Conservation (phyloP, 2,797 vertebrate species). For the Bradypodion pumilum region DNA sequence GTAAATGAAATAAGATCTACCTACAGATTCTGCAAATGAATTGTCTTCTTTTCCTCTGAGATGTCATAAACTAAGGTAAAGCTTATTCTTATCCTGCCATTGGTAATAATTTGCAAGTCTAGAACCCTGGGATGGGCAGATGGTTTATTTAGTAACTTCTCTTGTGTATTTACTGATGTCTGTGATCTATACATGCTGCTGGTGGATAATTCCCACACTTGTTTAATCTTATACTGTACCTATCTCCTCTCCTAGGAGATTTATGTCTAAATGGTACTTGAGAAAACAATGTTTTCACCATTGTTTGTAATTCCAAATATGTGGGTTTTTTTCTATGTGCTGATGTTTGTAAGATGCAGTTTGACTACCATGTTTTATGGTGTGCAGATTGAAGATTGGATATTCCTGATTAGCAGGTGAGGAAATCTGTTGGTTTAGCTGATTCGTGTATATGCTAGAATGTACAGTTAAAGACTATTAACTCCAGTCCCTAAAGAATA, state of each 20-base stretch:
- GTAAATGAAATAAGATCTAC: neutral
- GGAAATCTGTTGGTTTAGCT: constrained; percentile 36
- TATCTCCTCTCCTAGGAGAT: neutral
- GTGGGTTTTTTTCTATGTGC: too few relatives aligned
- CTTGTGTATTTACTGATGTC: neutral
- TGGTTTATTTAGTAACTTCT: neutral
- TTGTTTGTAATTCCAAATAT: too few relatives aligned
- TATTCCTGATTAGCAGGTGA: neutral
- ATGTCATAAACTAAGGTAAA: too few relatives aligned
- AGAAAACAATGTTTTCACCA: neutral
- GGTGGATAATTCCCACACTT: too few relatives aligned
- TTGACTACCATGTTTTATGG: neutral
- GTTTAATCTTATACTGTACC: neutral
- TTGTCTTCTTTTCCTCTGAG: neutral
- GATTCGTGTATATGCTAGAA: neutral
- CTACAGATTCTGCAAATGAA: neutral
- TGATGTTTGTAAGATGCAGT: neutral
- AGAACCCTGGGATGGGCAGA: neutral
- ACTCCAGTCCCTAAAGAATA: constrained; percentile 18
- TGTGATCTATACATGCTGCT: neutral
- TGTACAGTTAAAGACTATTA: constrained; percentile 25
- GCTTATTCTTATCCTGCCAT: neutral
- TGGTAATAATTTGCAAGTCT: neutral
- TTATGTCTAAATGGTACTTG: neutral
- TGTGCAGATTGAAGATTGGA: neutral